phyloP scores from a whole-genome alignment of 2,113 vertebrate species.

The Regulus satrapa region DNA sequence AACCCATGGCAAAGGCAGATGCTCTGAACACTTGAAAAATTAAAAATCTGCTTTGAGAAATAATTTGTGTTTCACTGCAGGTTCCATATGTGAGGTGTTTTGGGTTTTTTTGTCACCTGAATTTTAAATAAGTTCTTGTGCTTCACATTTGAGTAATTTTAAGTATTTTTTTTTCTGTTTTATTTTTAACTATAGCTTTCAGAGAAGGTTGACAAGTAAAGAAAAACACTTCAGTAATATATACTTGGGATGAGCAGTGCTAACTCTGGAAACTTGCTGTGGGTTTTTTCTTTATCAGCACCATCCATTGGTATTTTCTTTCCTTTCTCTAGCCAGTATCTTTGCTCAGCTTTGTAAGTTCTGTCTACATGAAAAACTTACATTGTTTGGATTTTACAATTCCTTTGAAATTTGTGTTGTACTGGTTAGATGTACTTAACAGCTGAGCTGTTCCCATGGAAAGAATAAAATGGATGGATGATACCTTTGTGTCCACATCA shows the following conservation, averaged over 20 bases:
- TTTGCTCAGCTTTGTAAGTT: background rate
- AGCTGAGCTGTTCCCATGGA: background rate
- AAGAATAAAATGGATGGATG: background rate
- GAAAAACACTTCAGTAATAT: background rate
- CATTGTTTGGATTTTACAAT: fast-evolving
- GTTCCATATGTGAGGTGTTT: background rate
- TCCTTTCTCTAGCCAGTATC: background rate
- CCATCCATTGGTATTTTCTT: background rate
- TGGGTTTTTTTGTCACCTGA: background rate
- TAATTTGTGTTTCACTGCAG: background rate
- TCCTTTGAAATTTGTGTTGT: background rate
- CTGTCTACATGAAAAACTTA: background rate
- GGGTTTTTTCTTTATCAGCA: background rate
- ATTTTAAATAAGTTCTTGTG: background rate
- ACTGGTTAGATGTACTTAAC: background rate
- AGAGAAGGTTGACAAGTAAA: background rate
- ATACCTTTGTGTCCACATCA: background rate
- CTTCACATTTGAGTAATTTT: background rate
- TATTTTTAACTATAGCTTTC: background rate
- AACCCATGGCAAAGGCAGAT: background rate
- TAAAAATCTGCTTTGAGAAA: background rate
- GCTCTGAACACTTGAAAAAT: background rate
- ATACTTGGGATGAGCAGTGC: background rate
- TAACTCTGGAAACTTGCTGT: background rate
- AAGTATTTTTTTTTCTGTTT: background rate